Evolutionary conservation across 2,888 invertebrate species (phyloP), one percentile per base, ranked within the genome.

Genomic region (Drosophila nr. perissopoda): DNA sequence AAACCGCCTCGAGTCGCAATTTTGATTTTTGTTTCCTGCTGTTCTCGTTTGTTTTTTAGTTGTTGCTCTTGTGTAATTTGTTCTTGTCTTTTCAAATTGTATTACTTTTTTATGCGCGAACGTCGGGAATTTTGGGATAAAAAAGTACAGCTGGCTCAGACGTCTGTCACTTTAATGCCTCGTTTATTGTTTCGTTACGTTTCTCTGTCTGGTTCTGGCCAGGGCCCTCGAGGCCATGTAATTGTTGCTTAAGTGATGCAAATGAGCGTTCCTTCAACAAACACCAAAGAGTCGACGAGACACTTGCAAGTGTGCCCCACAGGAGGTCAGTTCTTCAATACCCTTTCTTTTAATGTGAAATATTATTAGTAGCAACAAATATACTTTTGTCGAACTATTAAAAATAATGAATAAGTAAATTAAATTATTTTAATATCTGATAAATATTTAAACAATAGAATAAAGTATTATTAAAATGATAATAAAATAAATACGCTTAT

Each of bases 181-280:
- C 53, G 69, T 62, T 82, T 81, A 83, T 83, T 80, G 84, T 83
- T 83, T 83, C 62, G 45, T 33, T 36, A 45, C 38, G 45, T 42
- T 58, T 60, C 48, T 7, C 58, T 33, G 40, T n/a, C 53, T 59
- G 42, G n/a, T 18, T 21, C 61, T 52, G 42, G 45, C 42, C 25
- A 49, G 49, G 33, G 52, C 71, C 73, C 82, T 76, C 27, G 77
- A 74, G 86, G 86, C 67, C 72, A 72, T 83, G 74, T 85, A 82
- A 82, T 82, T 85, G 82, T 83, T 82, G 80, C 75, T 82, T 86
- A 83, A 83, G 86, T 83, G 83, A 83, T 83, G 86, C 86, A 82
- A 83, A 85, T 83, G 82, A 83, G 83, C 86, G 70, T 73, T 68
- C 45, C 64, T 60, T 65, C 68, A 71, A 51, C 66, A 66, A 76